Evolutionary conservation across 1,140 invertebrate species (phyloP), one percentile per base, ranked within the genome.

Genomic region (Amyelois transitella): DNA sequence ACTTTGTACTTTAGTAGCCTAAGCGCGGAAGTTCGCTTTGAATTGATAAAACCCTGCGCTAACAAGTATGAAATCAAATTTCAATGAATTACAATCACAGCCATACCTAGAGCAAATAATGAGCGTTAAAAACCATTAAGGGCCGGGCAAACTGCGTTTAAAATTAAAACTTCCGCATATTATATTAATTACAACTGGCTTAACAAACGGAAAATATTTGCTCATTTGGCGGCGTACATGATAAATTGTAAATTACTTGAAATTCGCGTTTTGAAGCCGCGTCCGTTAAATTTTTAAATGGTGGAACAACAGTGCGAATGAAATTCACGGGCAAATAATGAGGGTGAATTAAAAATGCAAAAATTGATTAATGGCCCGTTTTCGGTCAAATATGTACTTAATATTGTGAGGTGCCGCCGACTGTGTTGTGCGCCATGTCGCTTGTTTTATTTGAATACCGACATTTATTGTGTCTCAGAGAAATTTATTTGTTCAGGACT

Each of bases 161-260:
- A 62, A 77, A 78, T 82, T 81, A 80, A 78, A 80, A 82, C 74
- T 77, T 80, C 75, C 75, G 76, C 76, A 78, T 79, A 76, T 77
- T 82, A 76, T 75, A 73, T 84, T 84, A 84, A 86, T 86, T 82
- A 82, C 77, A 81, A 79, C 72, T 84, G 80, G 80, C 75, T 84
- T 81, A 77, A 86, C 81, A 84, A 81, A 79, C 72, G 80, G 82
- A 86, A 84, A 84, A 83, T 86, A 85, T 86, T 86, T 85, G 84
- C 80, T 82, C 81, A 85, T 87, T 87, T 83, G 73, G 72, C 60
- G 75, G 81, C 75, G 72, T 68, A 82, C 78, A 78, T 79, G 84
- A 80, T 87, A 85, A 87, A 87, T 87, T 87, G 81, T 83, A 82
- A 85, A 87, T 87, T 83, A 87, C 78, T 82, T 85, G 80, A 85